These are phyloP conservation scores for Galleria mellonella DNA, from an alignment of 1,140 invertebrate genomes.

Conservation along the genomic window DNA sequence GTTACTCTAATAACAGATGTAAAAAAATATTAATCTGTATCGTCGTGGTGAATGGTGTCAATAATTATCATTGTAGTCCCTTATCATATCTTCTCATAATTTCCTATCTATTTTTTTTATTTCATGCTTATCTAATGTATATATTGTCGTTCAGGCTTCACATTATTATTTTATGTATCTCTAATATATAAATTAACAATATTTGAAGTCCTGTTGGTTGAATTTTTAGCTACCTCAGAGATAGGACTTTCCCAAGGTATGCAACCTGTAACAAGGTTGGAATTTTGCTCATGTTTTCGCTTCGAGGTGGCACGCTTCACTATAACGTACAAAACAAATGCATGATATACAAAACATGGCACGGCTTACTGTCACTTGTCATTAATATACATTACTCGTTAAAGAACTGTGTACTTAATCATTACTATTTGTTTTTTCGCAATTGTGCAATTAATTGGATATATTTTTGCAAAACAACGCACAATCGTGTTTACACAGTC, in stretches of 20 bases:
- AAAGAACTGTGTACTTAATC: background rate
- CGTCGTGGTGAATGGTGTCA: slow-evolving; percentile 3
- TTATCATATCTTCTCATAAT: slow-evolving; percentile 1
- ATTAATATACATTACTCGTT: slow-evolving; percentile 10
- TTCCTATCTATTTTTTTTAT: background rate
- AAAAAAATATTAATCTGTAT: too few species aligned
- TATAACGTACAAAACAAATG: slow-evolving; percentile 27
- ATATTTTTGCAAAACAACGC: too few species aligned
- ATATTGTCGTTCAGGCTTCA: too few species aligned
- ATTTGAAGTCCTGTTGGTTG: slow-evolving; percentile 17
- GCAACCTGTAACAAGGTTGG: slow-evolving; percentile 45
- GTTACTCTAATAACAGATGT: too few species aligned
- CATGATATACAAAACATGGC: slow-evolving; percentile 54
- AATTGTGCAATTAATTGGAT: background rate
- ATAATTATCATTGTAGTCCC: background rate
- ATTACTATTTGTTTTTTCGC: slow-evolving; percentile 1
- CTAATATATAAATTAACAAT: background rate
- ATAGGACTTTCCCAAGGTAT: slow-evolving; percentile 93
- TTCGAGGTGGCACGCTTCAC: slow-evolving; percentile 61
- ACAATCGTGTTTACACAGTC: slow-evolving; percentile 4
- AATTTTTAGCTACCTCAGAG: slow-evolving; percentile 86
- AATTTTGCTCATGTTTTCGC: slow-evolving; percentile 46
- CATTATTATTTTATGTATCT: background rate
- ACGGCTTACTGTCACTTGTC: slow-evolving; percentile 41
- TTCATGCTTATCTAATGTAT: slow-evolving; percentile 1